Percentiles rank a stretch among this genome's conserved stretches.
These are phyloP conservation scores for Phoeniculus purpureus DNA, from an alignment of 2,797 vertebrate species.

Conservation along the genomic window DNA sequence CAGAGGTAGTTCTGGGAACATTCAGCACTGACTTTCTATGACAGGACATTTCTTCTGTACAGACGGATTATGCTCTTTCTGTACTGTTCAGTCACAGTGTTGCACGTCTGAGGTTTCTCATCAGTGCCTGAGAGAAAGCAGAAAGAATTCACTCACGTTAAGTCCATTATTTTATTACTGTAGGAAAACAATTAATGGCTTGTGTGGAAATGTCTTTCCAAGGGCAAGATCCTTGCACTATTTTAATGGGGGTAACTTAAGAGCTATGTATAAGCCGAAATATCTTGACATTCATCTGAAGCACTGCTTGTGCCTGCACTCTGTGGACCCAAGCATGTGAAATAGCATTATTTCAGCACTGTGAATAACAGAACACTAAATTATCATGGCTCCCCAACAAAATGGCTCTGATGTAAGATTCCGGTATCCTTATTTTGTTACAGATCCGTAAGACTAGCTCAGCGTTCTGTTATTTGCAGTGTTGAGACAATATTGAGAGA, in stretches of 20 bases:
- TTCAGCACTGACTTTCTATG: not conserved
- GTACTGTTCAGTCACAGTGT: not conserved
- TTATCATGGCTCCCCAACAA: not conserved
- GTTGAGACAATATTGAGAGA: not conserved
- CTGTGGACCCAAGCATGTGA: not conserved
- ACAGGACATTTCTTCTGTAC: not conserved
- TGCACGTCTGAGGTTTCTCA: not conserved
- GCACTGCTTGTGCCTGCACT: not conserved
- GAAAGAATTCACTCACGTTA: not conserved
- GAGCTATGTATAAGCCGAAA: not conserved
- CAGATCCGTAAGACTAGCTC: not conserved
- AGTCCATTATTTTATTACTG: not conserved
- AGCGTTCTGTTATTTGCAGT: not conserved
- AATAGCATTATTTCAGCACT: not conserved
- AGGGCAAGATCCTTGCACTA: not conserved
- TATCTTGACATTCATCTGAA: not conserved
- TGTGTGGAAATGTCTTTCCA: not conserved
- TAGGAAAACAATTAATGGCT: not conserved
- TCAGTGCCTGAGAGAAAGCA: not conserved
- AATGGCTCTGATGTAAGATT: not conserved
- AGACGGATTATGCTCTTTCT: constrained; percentile 5
- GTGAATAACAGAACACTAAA: not conserved
- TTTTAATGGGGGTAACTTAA: constrained; percentile 7
- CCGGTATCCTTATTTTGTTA: not conserved
- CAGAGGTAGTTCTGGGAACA: not conserved